phyloP scores from a whole-genome alignment of 2,113 vertebrate genomes.

The Kryptolebias marmoratus region DNA sequence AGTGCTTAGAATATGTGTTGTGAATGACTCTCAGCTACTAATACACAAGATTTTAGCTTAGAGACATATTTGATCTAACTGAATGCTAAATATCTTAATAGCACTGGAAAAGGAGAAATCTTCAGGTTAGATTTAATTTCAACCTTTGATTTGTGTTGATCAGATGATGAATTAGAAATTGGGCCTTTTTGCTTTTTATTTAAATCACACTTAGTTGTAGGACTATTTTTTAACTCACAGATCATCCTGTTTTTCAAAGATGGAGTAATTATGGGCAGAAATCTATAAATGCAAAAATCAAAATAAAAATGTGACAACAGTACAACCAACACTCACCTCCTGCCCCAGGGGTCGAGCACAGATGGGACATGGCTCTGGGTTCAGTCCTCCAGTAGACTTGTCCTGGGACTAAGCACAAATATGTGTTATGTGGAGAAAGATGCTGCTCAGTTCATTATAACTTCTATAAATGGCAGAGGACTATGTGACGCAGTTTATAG shows the following conservation, averaged over 20 bases:
- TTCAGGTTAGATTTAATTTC: too few species aligned
- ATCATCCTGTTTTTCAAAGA: neutral
- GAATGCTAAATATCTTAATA: too few species aligned
- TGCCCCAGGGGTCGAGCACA: slow-evolving; percentile 92
- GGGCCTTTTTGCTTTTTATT: too few species aligned
- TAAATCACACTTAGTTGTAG: too few species aligned
- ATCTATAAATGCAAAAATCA: neutral
- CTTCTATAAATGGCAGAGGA: neutral
- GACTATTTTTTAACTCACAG: neutral
- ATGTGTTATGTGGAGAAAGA: neutral
- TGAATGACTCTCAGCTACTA: too few species aligned
- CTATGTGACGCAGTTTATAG: too few species aligned
- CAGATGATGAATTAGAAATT: too few species aligned
- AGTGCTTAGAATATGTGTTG: too few species aligned
- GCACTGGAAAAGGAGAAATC: too few species aligned
- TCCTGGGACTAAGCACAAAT: slow-evolving; percentile 89
- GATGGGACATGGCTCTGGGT: slow-evolving; percentile 98
- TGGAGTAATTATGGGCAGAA: neutral
- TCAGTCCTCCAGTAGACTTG: slow-evolving; percentile 91
- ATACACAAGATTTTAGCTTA: too few species aligned
- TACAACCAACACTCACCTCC: slow-evolving; percentile 80
- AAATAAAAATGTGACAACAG: neutral
- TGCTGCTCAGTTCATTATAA: neutral
- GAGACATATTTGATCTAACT: too few species aligned
- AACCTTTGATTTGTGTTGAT: too few species aligned